Conservation (phyloP, 1,140 invertebrate species). For the Andrena cerasifolii region DNA sequence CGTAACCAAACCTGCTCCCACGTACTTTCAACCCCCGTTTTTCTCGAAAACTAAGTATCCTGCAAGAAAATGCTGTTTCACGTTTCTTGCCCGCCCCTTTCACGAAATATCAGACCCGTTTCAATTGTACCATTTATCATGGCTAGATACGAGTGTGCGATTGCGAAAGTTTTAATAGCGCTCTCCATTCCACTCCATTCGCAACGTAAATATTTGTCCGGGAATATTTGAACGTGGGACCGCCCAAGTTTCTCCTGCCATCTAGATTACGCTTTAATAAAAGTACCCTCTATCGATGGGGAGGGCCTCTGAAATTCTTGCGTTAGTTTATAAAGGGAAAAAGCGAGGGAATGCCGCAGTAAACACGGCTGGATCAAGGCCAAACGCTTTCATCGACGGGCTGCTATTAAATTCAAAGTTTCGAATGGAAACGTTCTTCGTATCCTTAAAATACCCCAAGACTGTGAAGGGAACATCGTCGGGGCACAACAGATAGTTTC, state of each 20-base stretch:
- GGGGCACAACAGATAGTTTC: constrained; percentile 1
- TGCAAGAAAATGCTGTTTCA: too few species aligned
- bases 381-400: constrained; percentile 44
- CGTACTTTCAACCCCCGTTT: too few species aligned
- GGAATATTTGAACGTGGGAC: neutral
- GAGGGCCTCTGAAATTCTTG: constrained; percentile 26
- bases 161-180: neutral
- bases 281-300: neutral
- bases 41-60: too few species aligned
- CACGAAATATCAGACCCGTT: too few species aligned
- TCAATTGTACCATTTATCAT: too few species aligned
- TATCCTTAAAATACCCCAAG: neutral
- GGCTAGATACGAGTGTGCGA: neutral
- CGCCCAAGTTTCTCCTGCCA: neutral
- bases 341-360: constrained; percentile 27
- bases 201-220: neutral
- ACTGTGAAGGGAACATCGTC: too few species aligned
- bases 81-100: too few species aligned
- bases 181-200: too few species aligned
- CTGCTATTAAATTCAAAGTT: constrained; percentile 42
- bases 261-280: neutral
- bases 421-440: constrained; percentile 38
- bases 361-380: constrained; percentile 43
- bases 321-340: constrained; percentile 31
- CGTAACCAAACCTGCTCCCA: too few species aligned